Conservation (phyloP, 2,113 vertebrate species). For the Neogale vison region DNA sequence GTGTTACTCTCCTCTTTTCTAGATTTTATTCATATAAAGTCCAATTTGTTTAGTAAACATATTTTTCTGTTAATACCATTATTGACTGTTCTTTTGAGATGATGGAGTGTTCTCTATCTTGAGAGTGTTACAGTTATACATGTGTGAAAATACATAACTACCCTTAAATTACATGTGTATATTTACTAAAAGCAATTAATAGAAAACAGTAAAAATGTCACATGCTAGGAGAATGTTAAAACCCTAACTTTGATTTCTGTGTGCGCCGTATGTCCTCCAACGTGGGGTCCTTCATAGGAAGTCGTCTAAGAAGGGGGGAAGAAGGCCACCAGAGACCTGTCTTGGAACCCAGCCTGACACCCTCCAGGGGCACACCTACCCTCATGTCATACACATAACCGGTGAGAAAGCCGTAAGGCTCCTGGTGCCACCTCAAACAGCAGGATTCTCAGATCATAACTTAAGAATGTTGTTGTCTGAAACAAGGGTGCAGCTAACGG, state of each 20-base stretch:
- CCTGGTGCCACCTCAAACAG: neutral
- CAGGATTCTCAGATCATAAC: neutral
- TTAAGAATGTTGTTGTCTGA: neutral
- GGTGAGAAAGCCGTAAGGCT: neutral
- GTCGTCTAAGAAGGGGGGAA: neutral
- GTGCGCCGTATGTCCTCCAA: neutral
- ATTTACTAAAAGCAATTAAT: neutral
- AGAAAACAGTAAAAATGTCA: neutral
- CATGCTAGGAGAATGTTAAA: neutral
- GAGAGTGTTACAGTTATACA: neutral
- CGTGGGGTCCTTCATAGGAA: neutral
- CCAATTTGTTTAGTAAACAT: neutral
- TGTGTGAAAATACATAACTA: neutral
- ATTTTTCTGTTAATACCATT: neutral
- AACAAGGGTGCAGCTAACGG: too few species aligned
- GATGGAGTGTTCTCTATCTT: neutral
- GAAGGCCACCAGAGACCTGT: neutral
- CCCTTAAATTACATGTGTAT: neutral
- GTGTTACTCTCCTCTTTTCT: neutral
- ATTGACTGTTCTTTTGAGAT: neutral
- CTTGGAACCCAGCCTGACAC: neutral
- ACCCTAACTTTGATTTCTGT: neutral
- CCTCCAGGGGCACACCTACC: neutral
- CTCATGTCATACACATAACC: neutral
- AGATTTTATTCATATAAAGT: neutral